These are phyloP conservation scores for Eidolon dupreanum DNA, from an alignment of 2,797 vertebrate species.

Conservation along the genomic window DNA sequence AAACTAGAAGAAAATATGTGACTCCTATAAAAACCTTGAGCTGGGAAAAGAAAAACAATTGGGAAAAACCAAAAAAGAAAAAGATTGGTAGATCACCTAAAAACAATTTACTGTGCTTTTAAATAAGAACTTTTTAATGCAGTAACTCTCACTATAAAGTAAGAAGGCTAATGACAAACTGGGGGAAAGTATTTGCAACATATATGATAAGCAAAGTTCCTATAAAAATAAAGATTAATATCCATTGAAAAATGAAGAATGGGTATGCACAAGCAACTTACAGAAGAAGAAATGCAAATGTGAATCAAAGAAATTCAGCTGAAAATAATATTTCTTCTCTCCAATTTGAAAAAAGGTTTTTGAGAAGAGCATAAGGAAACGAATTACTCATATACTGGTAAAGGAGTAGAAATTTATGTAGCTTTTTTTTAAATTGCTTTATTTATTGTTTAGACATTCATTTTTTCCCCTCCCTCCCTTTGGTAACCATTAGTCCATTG, in stretches of 20 bases:
- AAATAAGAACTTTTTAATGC: neutral
- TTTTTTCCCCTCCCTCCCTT: no score
- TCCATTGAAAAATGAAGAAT: neutral
- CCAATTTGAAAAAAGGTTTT: neutral
- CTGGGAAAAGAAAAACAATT: conserved; percentile 38
- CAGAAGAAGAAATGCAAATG: conserved; percentile 2
- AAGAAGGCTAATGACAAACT: conserved; percentile 1
- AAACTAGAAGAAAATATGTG: neutral
- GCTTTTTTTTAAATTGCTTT: neutral
- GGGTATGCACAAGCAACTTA: neutral
- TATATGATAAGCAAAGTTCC: neutral
- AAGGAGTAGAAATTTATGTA: neutral
- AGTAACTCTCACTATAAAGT: neutral
- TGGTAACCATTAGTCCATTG: no score
- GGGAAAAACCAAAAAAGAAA: conserved; percentile 7
- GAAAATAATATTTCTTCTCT: conserved; percentile 31
- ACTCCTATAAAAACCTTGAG: conserved; percentile 15
- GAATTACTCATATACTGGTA: neutral
- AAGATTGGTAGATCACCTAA: neutral
- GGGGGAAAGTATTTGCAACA: conserved; percentile 10
- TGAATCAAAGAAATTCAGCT: neutral
- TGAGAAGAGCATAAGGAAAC: neutral
- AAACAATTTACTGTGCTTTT: neutral
- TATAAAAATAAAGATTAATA: neutral
- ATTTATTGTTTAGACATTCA: no score